These are phyloP conservation scores for Prunella strophiata DNA, from an alignment of 2,797 vertebrate genomes.

Conservation along the genomic window DNA sequence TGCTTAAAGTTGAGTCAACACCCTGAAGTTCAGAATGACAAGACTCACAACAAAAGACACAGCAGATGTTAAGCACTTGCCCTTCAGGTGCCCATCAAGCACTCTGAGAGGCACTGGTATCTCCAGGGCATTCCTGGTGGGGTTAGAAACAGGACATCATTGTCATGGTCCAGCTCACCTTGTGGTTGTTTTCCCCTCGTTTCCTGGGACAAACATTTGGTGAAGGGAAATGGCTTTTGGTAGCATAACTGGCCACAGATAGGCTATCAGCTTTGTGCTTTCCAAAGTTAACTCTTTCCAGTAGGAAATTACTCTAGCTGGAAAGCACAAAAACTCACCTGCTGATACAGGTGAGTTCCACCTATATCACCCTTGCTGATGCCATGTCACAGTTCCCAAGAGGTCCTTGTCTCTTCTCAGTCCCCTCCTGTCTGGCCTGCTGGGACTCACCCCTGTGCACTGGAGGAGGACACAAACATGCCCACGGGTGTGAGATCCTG, in stretches of 20 bases:
- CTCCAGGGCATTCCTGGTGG: not conserved
- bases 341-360: not conserved
- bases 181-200: not conserved
- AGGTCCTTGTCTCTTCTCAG: not conserved
- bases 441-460: not conserved
- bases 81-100: not conserved
- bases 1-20: not conserved
- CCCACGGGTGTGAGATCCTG: not conserved
- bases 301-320: not conserved
- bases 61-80: not conserved
- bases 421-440: not conserved
- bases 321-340: not conserved
- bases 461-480: not conserved
- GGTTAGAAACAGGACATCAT: not conserved
- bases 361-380: not conserved
- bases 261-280: not conserved
- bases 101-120: not conserved
- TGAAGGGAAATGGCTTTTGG: not conserved
- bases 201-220: not conserved
- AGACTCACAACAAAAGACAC: not conserved
- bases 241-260: not conserved
- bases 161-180: not conserved
- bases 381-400: not conserved
- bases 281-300: not conserved
- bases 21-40: not conserved